phyloP scores from a whole-genome alignment of 1,140 invertebrate species.

The Ceratina japonica region DNA sequence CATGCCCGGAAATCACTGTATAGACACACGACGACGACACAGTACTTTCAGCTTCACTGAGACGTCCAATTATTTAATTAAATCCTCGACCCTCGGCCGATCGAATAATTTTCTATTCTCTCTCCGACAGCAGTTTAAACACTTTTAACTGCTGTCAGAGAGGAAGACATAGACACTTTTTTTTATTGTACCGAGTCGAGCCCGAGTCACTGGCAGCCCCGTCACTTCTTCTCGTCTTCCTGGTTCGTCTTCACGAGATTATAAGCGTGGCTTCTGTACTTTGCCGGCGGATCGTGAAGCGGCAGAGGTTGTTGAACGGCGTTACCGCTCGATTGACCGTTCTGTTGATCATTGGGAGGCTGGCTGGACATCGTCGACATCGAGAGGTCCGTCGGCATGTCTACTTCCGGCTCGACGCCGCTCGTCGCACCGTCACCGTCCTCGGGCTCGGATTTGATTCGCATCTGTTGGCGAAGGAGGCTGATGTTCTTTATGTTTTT shows the following conservation, averaged over 20 bases:
- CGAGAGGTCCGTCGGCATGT: constrained; percentile 84
- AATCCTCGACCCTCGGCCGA: too few relatives aligned
- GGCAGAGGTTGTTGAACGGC: constrained; percentile 71
- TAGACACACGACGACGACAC: too few relatives aligned
- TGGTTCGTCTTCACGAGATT: constrained; percentile 77
- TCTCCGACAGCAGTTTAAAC: too few relatives aligned
- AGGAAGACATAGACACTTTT: too few relatives aligned
- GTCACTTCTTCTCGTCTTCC: constrained; percentile 78
- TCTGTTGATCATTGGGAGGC: constrained; percentile 65
- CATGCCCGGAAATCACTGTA: too few relatives aligned
- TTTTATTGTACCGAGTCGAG: not conserved
- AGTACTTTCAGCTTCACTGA: constrained; percentile 54
- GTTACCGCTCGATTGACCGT: constrained; percentile 20
- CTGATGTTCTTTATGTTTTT: constrained; percentile 97
- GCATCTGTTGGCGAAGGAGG: constrained; percentile 91
- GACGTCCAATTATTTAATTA: constrained; percentile 49
- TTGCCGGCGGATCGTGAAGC: constrained; percentile 76
- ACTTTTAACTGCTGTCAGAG: too few relatives aligned
- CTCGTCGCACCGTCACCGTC: constrained; percentile 73
- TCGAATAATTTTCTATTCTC: constrained; percentile 19
- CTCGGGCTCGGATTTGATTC: constrained; percentile 83
- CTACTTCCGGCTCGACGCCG: constrained; percentile 80
- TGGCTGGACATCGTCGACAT: constrained; percentile 80
- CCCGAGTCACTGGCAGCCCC: constrained; percentile 70
- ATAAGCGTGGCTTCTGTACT: constrained; percentile 78